These are phyloP conservation scores for Cyclina sinensis DNA, from an alignment of 1,140 invertebrate species.

Conservation along the genomic window DNA sequence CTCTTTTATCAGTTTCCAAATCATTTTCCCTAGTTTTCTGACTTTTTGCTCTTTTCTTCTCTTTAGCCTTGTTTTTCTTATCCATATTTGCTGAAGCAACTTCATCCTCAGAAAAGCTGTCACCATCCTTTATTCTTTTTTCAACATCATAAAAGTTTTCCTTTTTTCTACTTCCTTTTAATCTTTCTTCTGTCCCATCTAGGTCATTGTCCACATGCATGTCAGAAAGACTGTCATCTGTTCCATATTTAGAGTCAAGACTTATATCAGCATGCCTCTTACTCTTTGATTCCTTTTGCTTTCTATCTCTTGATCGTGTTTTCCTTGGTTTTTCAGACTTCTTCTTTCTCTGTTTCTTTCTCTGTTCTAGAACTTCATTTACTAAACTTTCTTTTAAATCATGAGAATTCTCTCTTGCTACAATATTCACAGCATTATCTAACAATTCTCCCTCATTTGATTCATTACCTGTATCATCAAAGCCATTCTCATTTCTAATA, in stretches of 20 bases:
- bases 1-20: not conserved
- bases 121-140: not conserved
- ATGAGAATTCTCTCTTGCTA: slow-evolving; percentile 17
- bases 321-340: not conserved
- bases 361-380: not conserved
- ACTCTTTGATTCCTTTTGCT: not conserved
- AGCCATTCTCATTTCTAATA: not conserved
- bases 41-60: not conserved
- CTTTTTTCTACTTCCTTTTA: not conserved
- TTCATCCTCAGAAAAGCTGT: not conserved
- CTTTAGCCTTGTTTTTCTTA: not conserved
- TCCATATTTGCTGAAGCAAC: not conserved
- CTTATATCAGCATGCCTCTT: not conserved
- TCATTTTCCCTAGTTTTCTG: not conserved
- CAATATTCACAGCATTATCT: not conserved
- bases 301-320: not conserved
- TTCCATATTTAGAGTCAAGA: too few relatives aligned
- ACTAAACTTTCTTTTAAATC: not conserved
- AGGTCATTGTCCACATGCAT: not conserved
- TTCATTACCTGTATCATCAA: not conserved
- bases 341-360: not conserved
- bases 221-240: not conserved
- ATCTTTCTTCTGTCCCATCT: not conserved
- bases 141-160: not conserved
- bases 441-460: not conserved